Percentiles rank a stretch among this genome's conserved stretches.
Evolutionary conservation across 2,888 invertebrate genomes (phyloP).

Genomic region (Autographa gamma): DNA sequence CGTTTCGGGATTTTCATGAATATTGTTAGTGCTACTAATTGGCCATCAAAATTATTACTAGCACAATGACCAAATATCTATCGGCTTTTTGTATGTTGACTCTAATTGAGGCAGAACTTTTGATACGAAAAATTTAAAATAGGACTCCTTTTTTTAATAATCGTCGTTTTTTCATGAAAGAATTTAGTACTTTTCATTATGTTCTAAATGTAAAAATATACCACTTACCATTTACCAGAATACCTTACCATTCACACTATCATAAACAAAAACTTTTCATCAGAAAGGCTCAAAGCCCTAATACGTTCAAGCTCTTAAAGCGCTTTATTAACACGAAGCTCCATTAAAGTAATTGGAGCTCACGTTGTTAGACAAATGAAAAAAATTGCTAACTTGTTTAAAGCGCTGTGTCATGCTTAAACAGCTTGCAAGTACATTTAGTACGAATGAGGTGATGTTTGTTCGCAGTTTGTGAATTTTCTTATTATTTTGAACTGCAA

Average conservation of each 20-base stretch:
- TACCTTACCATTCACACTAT: background rate
- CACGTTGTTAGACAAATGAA: conserved; percentile 33
- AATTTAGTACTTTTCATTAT: too few relatives aligned
- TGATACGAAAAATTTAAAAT: too few relatives aligned
- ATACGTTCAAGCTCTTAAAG: conserved; percentile 18
- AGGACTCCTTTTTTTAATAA: too few relatives aligned
- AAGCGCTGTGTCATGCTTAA: conserved; percentile 14
- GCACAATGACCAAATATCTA: background rate
- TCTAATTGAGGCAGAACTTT: too few relatives aligned
- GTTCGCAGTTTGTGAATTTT: background rate
- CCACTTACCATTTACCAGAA: background rate
- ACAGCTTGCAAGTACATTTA: background rate
- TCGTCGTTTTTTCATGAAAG: too few relatives aligned
- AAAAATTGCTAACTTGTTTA: conserved; percentile 32
- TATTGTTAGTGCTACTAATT: background rate
- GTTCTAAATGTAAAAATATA: too few relatives aligned
- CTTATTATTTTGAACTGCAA: background rate
- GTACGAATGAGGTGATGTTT: background rate
- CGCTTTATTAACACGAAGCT: conserved; percentile 31
- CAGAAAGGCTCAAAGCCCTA: conserved; percentile 7
- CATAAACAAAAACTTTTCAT: background rate
- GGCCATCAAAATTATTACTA: background rate
- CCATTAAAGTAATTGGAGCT: conserved; percentile 44
- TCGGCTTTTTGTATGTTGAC: too few relatives aligned
- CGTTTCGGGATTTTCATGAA: background rate